Evolutionary conservation across 2,888 invertebrate genomes (phyloP).

Genomic region (Diarsia rubi): DNA sequence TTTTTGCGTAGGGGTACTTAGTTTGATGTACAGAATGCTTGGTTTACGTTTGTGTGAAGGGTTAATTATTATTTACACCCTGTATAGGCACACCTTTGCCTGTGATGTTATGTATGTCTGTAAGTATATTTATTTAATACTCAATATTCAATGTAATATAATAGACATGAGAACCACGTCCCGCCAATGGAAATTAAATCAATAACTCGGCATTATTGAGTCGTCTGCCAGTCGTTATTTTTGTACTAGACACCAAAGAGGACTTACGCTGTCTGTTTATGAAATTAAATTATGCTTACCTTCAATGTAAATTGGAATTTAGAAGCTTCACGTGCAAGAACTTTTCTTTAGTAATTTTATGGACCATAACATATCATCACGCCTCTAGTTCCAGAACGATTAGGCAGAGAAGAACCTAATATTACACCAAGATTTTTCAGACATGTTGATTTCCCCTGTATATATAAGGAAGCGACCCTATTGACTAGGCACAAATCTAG

Average conservation of each 20-base stretch:
- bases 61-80: too few species aligned
- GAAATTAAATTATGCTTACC: constrained; percentile 32
- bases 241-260: constrained; percentile 13
- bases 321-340: constrained; percentile 9
- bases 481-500: too few species aligned
- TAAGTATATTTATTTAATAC: neutral
- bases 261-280: constrained; percentile 33
- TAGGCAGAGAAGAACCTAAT: too few species aligned
- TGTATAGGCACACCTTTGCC: too few species aligned
- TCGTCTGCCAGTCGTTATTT: constrained; percentile 7
- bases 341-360: constrained; percentile 6
- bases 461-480: too few species aligned
- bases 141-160: constrained; percentile 10
- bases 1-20: too few species aligned
- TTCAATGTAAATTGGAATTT: constrained; percentile 23
- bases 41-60: too few species aligned
- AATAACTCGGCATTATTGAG: constrained; percentile 28
- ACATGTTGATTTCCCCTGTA: too few species aligned
- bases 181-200: constrained; percentile 17
- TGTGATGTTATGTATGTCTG: too few species aligned
- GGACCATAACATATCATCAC: constrained; percentile 4
- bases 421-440: too few species aligned
- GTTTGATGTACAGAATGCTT: too few species aligned
- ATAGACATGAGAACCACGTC: constrained; percentile 17
- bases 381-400: too few species aligned